Percentiles rank a stretch among this genome's conserved stretches.
These are phyloP conservation scores for Trachythela sp. DNA, from an alignment of 64 coral and sea anemone genomes.

Conservation along the genomic window DNA sequence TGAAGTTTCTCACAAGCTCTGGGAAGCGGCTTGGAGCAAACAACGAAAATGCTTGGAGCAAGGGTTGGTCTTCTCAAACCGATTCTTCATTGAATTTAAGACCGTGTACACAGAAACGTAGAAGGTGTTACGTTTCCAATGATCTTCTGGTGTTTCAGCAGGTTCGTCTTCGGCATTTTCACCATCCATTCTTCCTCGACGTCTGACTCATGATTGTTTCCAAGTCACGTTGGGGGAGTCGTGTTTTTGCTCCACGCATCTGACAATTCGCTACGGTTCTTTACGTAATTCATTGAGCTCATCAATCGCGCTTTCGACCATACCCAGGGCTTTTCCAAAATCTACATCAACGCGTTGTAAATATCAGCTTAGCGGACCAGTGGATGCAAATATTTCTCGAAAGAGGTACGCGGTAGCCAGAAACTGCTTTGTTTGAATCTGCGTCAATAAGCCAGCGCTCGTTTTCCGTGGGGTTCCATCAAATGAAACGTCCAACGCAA, in stretches of 20 bases:
- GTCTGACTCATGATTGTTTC: conserved; percentile 1
- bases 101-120: background rate
- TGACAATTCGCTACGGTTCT: conserved; percentile 7
- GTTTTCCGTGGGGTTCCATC: background rate
- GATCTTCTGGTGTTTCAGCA: background rate
- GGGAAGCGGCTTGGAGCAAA: background rate
- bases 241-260: background rate
- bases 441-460: background rate
- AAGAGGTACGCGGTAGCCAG: background rate
- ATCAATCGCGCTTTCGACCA: background rate
- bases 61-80: conserved; percentile 11
- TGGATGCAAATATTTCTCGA: conserved; percentile 3
- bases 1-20: background rate
- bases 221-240: background rate
- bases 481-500: background rate
- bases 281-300: background rate
- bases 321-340: conserved; percentile 15
- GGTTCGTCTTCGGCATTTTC: conserved; percentile 3
- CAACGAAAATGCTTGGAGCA: conserved; percentile 13
- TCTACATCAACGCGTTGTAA: background rate
- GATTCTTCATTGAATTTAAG: background rate
- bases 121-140: background rate
- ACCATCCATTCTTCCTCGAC: background rate
- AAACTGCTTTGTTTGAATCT: conserved; percentile 6
- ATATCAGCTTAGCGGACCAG: background rate